phyloP scores from a whole-genome alignment of 2,113 vertebrate genomes.

The Barnardius zonarius region DNA sequence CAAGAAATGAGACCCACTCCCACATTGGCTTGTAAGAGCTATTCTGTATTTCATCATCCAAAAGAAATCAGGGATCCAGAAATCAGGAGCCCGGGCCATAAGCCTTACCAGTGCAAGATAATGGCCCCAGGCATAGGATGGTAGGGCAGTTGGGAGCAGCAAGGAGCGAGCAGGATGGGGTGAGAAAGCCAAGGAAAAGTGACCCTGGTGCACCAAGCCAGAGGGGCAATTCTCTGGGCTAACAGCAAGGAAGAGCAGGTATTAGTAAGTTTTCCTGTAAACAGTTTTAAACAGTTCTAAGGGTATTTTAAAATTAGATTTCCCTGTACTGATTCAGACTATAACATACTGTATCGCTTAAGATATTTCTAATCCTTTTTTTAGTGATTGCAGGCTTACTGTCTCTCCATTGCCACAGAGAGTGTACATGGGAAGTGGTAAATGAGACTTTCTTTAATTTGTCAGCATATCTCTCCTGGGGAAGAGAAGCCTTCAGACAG shows the following conservation, averaged over 20 bases:
- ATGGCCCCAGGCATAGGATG: fast-evolving
- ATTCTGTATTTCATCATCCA: neutral
- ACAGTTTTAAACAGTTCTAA: neutral
- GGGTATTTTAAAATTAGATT: neutral
- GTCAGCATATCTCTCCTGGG: neutral
- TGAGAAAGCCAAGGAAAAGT: neutral
- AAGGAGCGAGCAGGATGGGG: neutral
- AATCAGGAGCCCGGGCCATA: neutral
- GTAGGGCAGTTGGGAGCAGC: fast-evolving
- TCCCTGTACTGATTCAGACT: neutral
- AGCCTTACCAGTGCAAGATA: neutral
- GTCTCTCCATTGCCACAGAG: neutral
- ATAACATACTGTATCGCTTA: neutral
- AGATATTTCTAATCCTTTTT: neutral
- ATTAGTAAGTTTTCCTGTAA: neutral
- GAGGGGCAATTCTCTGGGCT: neutral
- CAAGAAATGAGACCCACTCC: neutral
- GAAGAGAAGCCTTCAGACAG: neutral
- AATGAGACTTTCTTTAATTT: neutral
- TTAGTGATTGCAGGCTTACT: neutral
- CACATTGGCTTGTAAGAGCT: neutral
- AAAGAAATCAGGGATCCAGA: neutral
- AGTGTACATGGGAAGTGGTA: neutral
- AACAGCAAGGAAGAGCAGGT: neutral
- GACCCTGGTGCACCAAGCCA: fast-evolving